phyloP scores from a whole-genome alignment of 2,888 invertebrate species.

The Andrena flavipes region DNA sequence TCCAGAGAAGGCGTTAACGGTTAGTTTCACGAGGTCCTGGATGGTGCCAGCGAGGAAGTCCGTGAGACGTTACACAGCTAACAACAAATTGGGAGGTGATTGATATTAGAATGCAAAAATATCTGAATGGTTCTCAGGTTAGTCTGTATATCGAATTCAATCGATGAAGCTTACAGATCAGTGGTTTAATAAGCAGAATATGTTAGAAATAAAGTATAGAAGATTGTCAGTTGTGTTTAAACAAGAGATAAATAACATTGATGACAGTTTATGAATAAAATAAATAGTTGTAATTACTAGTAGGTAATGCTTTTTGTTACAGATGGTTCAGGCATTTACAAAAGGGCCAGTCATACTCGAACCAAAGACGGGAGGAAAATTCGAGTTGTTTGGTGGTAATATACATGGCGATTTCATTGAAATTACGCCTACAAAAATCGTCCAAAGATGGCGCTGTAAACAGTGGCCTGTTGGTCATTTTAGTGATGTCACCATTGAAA shows the following conservation, averaged over 20 bases:
- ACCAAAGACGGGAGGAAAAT: conserved; percentile 93
- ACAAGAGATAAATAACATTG: neutral
- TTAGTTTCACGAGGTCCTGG: no score
- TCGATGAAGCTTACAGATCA: no score
- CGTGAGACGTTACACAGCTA: no score
- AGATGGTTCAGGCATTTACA: conserved; percentile 97
- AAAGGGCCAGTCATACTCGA: conserved; percentile 93
- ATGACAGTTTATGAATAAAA: neutral
- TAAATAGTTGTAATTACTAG: neutral
- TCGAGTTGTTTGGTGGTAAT: conserved; percentile 96
- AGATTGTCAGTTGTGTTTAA: neutral
- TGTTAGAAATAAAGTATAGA: no score
- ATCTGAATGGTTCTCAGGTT: no score
- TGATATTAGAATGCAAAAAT: no score
- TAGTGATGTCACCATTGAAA: conserved; percentile 94
- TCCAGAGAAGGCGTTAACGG: no score
- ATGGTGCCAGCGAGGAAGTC: no score
- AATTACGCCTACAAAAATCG: conserved; percentile 93
- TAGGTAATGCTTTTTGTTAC: neutral
- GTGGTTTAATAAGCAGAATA: no score
- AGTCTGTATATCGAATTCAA: no score
- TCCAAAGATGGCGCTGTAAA: conserved; percentile 96
- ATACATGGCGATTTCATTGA: conserved; percentile 95
- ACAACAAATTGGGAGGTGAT: no score
- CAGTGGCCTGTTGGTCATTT: conserved; percentile 97